These are phyloP conservation scores for Tipula unca DNA, from an alignment of 2,888 invertebrate species.

Conservation along the genomic window DNA sequence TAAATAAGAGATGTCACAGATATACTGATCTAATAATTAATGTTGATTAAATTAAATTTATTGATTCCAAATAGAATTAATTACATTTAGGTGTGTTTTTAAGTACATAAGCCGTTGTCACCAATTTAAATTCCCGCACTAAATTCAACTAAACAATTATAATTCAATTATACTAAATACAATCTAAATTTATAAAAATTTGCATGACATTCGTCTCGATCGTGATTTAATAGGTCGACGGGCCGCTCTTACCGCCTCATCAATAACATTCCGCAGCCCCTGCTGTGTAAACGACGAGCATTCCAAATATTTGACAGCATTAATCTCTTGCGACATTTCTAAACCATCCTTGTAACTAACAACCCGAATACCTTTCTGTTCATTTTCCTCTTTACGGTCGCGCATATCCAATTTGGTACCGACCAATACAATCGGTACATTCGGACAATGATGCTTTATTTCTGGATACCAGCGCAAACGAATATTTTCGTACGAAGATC, in stretches of 20 bases:
- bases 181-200: background rate
- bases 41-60: no score
- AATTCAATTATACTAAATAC: no score
- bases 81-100: no score
- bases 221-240: slow-evolving; percentile 87
- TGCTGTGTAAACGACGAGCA: slow-evolving; percentile 97
- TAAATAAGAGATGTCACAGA: no score
- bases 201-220: background rate
- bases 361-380: slow-evolving; percentile 94
- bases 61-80: no score
- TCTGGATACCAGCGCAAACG: slow-evolving; percentile 99
- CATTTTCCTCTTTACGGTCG: slow-evolving; percentile 94
- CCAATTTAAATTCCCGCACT: no score
- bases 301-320: slow-evolving; percentile 94
- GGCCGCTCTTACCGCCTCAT: slow-evolving; percentile 98
- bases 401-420: slow-evolving; percentile 97
- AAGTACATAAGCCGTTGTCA: no score
- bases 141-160: no score
- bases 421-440: slow-evolving; percentile 96
- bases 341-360: slow-evolving; percentile 96
- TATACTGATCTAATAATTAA: no score
- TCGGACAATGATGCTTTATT: slow-evolving; percentile 97
- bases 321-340: slow-evolving; percentile 94
- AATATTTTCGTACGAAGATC: slow-evolving; percentile 98
- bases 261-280: slow-evolving; percentile 97